Evolutionary conservation across 2,888 invertebrate genomes (phyloP).

Genomic region (Acronicta aceris): DNA sequence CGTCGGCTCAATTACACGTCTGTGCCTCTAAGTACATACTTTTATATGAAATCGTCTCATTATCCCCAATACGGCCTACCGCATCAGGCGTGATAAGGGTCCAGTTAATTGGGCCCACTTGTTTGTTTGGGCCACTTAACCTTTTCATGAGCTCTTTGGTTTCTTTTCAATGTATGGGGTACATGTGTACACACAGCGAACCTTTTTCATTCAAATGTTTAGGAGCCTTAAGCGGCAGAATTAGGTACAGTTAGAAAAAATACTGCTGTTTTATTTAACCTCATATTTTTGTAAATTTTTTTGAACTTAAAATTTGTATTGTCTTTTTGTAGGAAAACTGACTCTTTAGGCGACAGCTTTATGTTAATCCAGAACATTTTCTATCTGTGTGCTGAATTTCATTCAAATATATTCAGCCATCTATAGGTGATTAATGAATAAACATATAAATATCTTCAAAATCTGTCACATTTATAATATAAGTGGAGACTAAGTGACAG

Average conservation of each 20-base stretch:
- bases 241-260: not conserved
- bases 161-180: slow-evolving; percentile 28
- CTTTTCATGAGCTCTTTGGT: slow-evolving; percentile 25
- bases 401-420: too few relatives aligned
- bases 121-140: slow-evolving; percentile 46
- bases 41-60: slow-evolving; percentile 41
- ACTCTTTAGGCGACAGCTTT: too few relatives aligned
- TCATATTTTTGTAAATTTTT: too few relatives aligned
- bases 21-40: slow-evolving; percentile 17
- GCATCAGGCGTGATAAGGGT: slow-evolving; percentile 33
- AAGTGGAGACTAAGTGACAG: too few relatives aligned
- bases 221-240: slow-evolving; percentile 2
- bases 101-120: slow-evolving; percentile 43
- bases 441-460: too few relatives aligned
- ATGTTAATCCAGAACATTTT: too few relatives aligned
- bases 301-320: too few relatives aligned
- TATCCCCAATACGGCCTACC: slow-evolving; percentile 26
- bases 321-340: too few relatives aligned
- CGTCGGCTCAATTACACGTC: slow-evolving; percentile 21
- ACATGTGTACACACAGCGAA: not conserved
- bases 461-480: too few relatives aligned
- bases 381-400: too few relatives aligned
- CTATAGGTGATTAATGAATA: too few relatives aligned
- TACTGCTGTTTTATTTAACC: too few relatives aligned
- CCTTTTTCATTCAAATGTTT: slow-evolving; percentile 26